Conservation (phyloP, 2,888 invertebrate genomes). For the Cephalotes varians region DNA sequence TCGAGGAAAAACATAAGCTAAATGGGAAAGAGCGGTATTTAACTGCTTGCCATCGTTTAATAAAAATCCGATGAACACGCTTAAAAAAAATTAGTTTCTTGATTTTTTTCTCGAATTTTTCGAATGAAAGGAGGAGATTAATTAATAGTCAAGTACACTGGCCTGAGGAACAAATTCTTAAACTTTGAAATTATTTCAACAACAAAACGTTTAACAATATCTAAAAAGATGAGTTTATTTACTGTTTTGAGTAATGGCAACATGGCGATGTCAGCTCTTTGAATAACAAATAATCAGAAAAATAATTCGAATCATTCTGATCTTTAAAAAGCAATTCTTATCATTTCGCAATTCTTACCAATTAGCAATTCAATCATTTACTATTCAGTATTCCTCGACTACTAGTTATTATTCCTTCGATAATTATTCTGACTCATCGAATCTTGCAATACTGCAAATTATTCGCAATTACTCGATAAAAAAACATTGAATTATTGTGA, state of each 20-base stretch:
- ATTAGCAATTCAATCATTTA: too few species aligned
- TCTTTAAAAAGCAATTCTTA: background rate
- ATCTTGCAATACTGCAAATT: constrained; percentile 6
- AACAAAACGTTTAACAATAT: background rate
- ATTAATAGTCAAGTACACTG: background rate
- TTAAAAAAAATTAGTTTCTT: background rate
- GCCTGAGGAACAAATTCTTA: background rate
- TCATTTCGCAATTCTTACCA: too few species aligned
- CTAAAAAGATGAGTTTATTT: background rate
- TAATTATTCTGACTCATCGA: constrained; percentile 2
- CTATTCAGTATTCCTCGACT: background rate
- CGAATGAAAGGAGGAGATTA: background rate
- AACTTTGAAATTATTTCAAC: background rate
- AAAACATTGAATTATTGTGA: background rate
- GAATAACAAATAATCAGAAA: background rate
- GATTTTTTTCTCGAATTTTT: background rate
- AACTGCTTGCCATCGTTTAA: background rate
- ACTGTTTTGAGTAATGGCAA: background rate
- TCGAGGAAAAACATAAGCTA: background rate
- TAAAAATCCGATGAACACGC: background rate
- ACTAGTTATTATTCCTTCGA: background rate
- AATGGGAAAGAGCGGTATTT: background rate
- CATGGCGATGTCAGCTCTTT: background rate
- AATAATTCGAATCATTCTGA: background rate
- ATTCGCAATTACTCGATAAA: background rate